Evolutionary conservation across 2,888 invertebrate genomes (phyloP), one percentile per base, ranked within the genome.

Genomic region (Drosophila mettleri): DNA sequence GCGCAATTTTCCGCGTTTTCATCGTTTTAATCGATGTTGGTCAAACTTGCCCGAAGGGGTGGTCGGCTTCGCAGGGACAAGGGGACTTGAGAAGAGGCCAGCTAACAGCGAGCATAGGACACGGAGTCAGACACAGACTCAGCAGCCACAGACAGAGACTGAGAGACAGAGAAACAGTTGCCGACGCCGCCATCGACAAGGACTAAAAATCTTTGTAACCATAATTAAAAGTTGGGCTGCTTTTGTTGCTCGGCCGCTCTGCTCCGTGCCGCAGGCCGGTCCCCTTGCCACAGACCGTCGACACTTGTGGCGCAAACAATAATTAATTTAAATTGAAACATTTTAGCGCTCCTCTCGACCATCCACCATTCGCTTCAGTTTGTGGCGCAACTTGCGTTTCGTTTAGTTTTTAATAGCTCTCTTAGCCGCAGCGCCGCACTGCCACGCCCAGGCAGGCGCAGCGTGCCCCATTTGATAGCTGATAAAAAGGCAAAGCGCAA

Each of bases 281-380:
- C 39, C 8, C 12, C 36, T n/a, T 18, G 39, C 60, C 53, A 34
- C 38, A 31, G 24, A 69, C 68, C 74, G 77, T 76, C 87, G 86
- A 82, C 90, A 89, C 90, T 90, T 90, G 90, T 90, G 89, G 89
- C 84, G 83, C 88, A 89, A 90, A 89, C 90, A 90, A 90, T 90
- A 90, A 90, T 90, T 90, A 90, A 90, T 90, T 90, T 89, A 87
- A 90, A 90, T 90, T 90, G 89, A 90, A 90, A 90, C 87, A 82
- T 84, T 86, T 86, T 74, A 78, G 86, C 81, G 74, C 75, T 57
- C 22, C 41, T 12, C 52, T 10, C 33, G 27, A 39, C 18, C 16
- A 34, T 16, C 34, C 34, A n/a, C n/a, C 48, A 9, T 31, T n/a
- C n/a, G 29, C 39, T 45, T 46, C 46, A 49, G 46, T 36, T 66